Base-by-base conservation (phyloP, 2,113 vertebrate genomes). In the Ardeotis arabs region DNA sequence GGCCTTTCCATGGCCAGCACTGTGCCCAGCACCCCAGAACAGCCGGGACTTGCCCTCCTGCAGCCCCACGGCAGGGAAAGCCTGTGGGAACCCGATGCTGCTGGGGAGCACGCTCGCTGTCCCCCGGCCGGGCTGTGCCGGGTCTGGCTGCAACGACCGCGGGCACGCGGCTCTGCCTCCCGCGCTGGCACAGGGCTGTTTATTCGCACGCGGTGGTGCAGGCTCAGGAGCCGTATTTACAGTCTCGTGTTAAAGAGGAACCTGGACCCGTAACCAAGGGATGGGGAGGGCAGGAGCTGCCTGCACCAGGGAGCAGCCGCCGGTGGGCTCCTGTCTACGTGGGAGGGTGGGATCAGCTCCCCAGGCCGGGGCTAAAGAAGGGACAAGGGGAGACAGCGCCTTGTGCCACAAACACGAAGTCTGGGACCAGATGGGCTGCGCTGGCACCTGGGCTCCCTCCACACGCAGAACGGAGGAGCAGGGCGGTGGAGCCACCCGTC, bases 401-500 rank as follows among this genome's bases (percentile, higher is more conserved):
- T 75, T 0, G 6, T 78, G 93, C 64, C 85, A 29, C 39, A 3
- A 8, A 25, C 50, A 12, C 0, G 1, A 21, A 21, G 67, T n/a
- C 49, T 72, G 87, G 72, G 73, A 66, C 13, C 3, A 1, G 63
- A 2, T 1, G 31, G 53, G 59, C 84, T 27, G 37, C 0, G 3
- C 67, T 15, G 86, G 37, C 15, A 47, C 77, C 11, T 0, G 31
- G 56, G 47, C 52, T 87, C 68, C 72, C 52, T 77, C 55, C 2
- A 0, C n/a, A 0, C 2, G 10, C 63, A 8, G 16, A 55, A 7
- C 0, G 0, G 59, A 67, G 81, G 21, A 75, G 72, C 0, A 0
- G 28, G 7, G 29, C 0, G 0, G 33, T 2, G 16, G 53, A 44
- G 60, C 47, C 23, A 6, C 21, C 39, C 11, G 1, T 21, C 58